phyloP scores from a whole-genome alignment of 2,113 vertebrate genomes.

The Puma concolor region DNA sequence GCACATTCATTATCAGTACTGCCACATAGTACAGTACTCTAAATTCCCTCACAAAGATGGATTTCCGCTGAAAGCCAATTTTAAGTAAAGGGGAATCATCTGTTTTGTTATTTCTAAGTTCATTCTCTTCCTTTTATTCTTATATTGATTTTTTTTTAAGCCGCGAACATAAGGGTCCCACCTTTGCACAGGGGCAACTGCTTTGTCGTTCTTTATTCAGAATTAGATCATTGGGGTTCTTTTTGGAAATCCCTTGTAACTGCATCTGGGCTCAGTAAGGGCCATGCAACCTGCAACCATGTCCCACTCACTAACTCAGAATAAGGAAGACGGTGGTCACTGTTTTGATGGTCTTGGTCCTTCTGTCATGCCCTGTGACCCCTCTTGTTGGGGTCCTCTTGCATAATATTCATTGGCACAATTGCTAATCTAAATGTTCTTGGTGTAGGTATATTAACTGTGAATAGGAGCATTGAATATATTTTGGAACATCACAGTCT shows the following conservation, averaged over 20 bases:
- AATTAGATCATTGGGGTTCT: not conserved
- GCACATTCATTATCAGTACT: not conserved
- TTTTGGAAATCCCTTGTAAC: not conserved
- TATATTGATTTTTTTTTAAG: not conserved
- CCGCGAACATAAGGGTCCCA: not conserved
- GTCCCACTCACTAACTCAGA: not conserved
- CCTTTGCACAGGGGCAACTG: not conserved
- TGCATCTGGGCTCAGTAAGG: not conserved
- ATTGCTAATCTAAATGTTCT: not conserved
- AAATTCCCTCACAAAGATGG: not conserved
- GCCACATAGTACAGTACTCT: not conserved
- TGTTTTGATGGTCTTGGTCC: not conserved
- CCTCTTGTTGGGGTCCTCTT: not conserved
- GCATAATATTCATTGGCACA: not conserved
- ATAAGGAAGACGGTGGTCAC: not conserved
- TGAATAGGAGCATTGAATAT: not conserved
- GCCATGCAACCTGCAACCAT: too few relatives aligned
- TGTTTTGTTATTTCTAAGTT: not conserved
- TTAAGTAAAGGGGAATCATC: not conserved
- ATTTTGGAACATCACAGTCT: not conserved
- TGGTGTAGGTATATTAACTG: not conserved
- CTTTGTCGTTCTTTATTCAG: not conserved
- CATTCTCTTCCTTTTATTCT: not conserved
- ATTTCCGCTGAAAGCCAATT: not conserved
- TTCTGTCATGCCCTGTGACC: not conserved